Evolutionary conservation across 2,888 invertebrate genomes (phyloP).

Genomic region (Heliconius charithonia): DNA sequence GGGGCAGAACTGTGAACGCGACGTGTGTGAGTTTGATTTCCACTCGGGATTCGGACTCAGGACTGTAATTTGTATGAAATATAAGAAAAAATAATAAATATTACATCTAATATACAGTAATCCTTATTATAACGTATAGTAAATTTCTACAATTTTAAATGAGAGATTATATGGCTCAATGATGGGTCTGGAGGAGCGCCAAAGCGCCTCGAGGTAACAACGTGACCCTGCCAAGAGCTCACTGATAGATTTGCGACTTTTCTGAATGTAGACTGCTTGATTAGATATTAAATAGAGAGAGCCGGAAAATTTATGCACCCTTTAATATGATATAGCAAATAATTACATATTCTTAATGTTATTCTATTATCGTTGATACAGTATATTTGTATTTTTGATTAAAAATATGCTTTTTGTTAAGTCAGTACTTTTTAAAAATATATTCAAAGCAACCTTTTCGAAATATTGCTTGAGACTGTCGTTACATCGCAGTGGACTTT

Average conservation of each 20-base stretch:
- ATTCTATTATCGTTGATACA: too few species aligned
- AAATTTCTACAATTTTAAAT: constrained; percentile 22
- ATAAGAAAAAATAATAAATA: not conserved
- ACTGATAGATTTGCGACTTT: constrained; percentile 35
- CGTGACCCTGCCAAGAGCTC: constrained; percentile 36
- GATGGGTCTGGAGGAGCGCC: constrained; percentile 37
- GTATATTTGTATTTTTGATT: too few species aligned
- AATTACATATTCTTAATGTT: too few species aligned
- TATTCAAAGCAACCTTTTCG: not conserved
- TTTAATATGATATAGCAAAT: not conserved
- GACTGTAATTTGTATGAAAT: too few species aligned
- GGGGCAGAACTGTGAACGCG: too few species aligned
- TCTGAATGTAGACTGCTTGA: constrained; percentile 26
- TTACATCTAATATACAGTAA: not conserved
- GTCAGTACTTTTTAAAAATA: not conserved
- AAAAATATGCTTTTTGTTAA: not conserved
- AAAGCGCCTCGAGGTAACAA: constrained; percentile 40
- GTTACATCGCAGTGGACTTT: constrained; percentile 39
- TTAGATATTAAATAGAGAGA: constrained; percentile 9
- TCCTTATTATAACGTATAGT: not conserved
- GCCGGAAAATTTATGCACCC: not conserved
- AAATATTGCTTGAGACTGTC: constrained; percentile 29
- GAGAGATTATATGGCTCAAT: constrained; percentile 32
- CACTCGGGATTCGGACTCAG: too few species aligned
- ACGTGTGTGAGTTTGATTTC: too few species aligned